Evolutionary conservation across 2,797 vertebrate genomes (phyloP).

Genomic region (Arremon brunneinucha): DNA sequence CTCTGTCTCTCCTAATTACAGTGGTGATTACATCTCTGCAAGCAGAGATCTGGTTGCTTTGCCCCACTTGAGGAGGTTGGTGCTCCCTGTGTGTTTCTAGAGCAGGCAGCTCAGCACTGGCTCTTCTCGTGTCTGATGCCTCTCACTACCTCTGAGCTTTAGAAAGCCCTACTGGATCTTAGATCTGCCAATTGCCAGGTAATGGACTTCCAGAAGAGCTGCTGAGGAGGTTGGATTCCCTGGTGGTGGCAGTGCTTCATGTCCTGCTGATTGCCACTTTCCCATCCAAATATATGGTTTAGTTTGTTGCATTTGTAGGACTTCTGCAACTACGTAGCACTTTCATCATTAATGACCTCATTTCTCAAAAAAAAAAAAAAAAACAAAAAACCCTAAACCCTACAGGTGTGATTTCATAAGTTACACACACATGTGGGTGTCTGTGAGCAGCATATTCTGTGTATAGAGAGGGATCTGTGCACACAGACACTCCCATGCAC

Average conservation of each 20-base stretch:
- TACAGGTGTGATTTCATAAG: neutral
- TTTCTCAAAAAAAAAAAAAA: neutral
- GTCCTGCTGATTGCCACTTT: neutral
- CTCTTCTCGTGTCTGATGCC: neutral
- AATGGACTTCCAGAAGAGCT: neutral
- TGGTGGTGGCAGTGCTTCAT: neutral
- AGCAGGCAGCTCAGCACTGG: neutral
- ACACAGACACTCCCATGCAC: accelerated
- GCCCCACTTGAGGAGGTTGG: neutral
- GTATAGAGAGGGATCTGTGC: accelerated
- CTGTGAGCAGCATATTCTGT: neutral
- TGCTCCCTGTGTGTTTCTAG: neutral
- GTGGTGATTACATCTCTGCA: neutral
- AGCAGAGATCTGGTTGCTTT: neutral
- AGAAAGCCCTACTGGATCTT: neutral
- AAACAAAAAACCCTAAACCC: neutral
- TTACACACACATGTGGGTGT: accelerated
- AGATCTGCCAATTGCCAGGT: neutral
- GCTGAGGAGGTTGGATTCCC: neutral
- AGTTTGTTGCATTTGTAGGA: neutral
- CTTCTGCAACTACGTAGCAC: neutral
- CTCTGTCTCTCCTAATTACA: neutral
- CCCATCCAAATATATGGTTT: neutral
- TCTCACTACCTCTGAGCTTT: neutral
- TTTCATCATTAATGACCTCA: neutral